Evolutionary conservation across 2,113 vertebrate species (phyloP), one percentile per base, ranked within the genome.

Genomic region (Petroica traversi): DNA sequence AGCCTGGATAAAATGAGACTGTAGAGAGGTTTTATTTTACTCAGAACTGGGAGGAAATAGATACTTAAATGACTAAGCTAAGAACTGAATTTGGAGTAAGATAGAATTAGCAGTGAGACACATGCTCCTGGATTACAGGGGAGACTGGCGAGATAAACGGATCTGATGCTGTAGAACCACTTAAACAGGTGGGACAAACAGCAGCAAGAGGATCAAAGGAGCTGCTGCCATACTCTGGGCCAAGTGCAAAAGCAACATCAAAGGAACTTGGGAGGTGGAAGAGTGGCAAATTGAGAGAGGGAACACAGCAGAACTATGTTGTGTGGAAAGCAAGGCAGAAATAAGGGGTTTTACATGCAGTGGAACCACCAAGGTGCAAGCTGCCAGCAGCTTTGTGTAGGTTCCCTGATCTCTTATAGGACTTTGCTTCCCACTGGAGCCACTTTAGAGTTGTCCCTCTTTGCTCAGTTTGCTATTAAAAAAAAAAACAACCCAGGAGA

Each of bases 61-160:
- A 28, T 84, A 33, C 69, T 92, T 88, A 71, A 52, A 85, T 84
- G 59, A 46, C 64, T 62, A 78, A 84, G 88, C 62, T 72, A 85
- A 93, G 94, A 88, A 67, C 43, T 52, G 71, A 88, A 90, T 90
- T 74, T 92, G 52, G 92, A 97, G 61, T 88, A 96, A 86, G 57
- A 74, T 5, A 93, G 88, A 86, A 78, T 95, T 93, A 93, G 40
- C 83, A 59, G 52, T 51, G 52, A 43, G 43, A 84, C 72, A 40
- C 59, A 12, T 75, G 91, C 55, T 80, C 84, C 83, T 89, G 89
- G 91, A 88, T 97, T 94, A 92, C 89, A 63, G 40, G 43, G n/a
- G 24, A 95, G 24, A 48, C 68, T 74, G 80, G 55, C 49, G 61
- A 94, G 86, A 63, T 91, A 89, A 93, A 91, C 1, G 0, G 91